Conservation (phyloP, 2,797 vertebrate species). For the Pangasius krempfi region DNA sequence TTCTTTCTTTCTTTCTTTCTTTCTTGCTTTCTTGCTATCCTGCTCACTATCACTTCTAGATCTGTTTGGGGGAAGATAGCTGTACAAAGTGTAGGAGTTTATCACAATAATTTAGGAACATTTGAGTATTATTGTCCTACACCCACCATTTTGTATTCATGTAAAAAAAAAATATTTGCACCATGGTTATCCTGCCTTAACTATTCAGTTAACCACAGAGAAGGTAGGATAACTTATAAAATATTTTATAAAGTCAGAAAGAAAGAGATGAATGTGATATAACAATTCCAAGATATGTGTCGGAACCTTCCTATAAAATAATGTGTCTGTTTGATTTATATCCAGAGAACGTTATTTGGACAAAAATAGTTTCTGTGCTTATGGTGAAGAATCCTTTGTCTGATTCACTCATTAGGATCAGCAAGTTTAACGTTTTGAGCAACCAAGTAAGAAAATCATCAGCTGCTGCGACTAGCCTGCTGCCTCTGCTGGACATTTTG, state of each 20-base stretch:
- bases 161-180: neutral
- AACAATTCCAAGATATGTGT: neutral
- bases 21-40: neutral
- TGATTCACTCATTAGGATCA: neutral
- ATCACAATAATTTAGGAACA: neutral
- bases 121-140: neutral
- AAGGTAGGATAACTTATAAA: neutral
- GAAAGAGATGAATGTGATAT: neutral
- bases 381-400: neutral
- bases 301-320: neutral
- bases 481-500: constrained; percentile 22
- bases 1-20: constrained; percentile 15
- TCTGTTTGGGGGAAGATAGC: neutral
- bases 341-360: neutral
- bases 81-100: neutral
- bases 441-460: neutral
- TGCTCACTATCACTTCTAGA: neutral
- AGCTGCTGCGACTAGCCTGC: neutral
- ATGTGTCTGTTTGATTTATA: neutral
- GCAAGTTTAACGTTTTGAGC: neutral
- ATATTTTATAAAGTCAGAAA: neutral
- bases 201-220: neutral
- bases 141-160: neutral
- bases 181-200: neutral
- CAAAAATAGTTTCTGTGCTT: neutral